Conservation (phyloP, 2,797 vertebrate genomes). For the Characodon lateralis region DNA sequence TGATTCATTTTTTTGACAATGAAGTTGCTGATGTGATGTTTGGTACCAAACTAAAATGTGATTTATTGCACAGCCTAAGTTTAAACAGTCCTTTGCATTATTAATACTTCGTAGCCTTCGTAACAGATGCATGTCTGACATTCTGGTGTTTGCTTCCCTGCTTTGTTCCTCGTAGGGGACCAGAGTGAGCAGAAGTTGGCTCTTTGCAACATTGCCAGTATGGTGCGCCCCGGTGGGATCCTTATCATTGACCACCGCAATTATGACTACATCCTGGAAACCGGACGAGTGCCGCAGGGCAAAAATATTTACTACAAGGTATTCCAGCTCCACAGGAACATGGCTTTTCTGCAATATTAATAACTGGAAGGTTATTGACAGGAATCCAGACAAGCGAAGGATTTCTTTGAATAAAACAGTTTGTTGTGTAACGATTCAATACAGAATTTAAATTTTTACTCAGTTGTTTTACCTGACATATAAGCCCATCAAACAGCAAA, state of each 20-base stretch:
- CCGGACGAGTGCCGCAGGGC: constrained; percentile 88
- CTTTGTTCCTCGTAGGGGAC: constrained; percentile 82
- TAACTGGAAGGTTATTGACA: not conserved
- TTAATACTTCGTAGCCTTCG: too few species aligned
- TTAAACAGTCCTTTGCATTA: too few species aligned
- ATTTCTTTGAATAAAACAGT: not conserved
- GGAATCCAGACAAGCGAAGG: not conserved
- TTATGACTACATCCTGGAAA: constrained; percentile 96
- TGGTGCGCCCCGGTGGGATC: constrained; percentile 91
- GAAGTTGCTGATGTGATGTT: too few species aligned
- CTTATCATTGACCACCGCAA: constrained; percentile 97
- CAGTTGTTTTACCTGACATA: too few species aligned
- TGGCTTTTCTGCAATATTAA: not conserved
- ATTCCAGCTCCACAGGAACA: not conserved
- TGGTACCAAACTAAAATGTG: too few species aligned
- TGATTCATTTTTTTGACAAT: too few species aligned
- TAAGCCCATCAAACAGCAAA: too few species aligned
- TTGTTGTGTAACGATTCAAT: not conserved
- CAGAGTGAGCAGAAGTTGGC: constrained; percentile 94
- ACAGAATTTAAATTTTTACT: too few species aligned
- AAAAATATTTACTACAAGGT: constrained; percentile 99
- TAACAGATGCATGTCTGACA: too few species aligned
- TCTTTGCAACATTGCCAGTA: constrained; percentile 92
- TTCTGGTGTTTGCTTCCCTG: too few species aligned
- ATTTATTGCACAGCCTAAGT: too few species aligned